Evolutionary conservation across 2,797 vertebrate species (phyloP), one percentile per base, ranked within the genome.

Genomic region (Antrozous pallidus): DNA sequence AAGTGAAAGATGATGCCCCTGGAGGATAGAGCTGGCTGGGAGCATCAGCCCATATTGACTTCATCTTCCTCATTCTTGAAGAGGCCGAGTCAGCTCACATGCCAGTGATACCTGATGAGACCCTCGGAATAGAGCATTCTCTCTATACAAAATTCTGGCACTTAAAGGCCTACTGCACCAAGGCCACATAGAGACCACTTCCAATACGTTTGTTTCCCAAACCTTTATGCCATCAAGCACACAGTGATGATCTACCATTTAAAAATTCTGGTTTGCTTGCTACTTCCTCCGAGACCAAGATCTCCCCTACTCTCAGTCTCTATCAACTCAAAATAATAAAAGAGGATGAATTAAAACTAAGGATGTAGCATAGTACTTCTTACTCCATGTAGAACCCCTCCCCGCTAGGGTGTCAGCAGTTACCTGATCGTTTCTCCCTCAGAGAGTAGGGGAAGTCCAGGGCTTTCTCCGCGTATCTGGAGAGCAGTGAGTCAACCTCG

Each of bases 391-490:
- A n/a, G 79, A 67, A 85, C 1, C 36, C 18, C n/a, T 8, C 40
- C 12, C n/a, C n/a, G n/a, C n/a, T 26, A 54, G 74, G 36, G 45
- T 18, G 40, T 0, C 12, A 70, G 24, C 1, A 96, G 38, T 97
- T 91, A 99, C 99, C 99, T 81, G 99, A 99, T 97, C 98, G 98
- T 84, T 98, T 98, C 96, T 99, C 99, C 96, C 98, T 98, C 79
- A 99, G 98, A 3, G 99, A 97, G 10, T 99, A 99, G 4, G 99
- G 98, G 96, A 99, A 99, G 96, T 99, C 98, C 26, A 99, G 98
- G 88, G 99, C 99, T 97, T 99, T 99, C 94, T 97, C 95, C 14
- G 99, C 99, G 2, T 99, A 99, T 91, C 98, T 98, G 61, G 98
- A 99, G 96, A 99, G 98, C 80, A 99, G 98, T 0, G 69, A 96